Conservation (phyloP, 2,113 vertebrate species). For the Mellivora capensis region DNA sequence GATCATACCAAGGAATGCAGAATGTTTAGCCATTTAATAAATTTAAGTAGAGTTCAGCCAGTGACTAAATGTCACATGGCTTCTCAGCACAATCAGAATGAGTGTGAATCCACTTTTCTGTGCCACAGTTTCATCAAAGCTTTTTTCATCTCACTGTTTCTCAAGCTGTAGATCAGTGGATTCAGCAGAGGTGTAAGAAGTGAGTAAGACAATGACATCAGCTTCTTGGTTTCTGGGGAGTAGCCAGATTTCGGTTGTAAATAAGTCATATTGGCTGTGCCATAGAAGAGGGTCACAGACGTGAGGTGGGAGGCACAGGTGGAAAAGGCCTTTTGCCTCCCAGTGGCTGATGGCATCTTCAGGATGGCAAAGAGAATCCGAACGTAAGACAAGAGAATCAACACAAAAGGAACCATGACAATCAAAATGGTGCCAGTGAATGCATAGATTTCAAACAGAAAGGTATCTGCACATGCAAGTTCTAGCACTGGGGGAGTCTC, state of each 20-base stretch:
- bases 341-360: slow-evolving; percentile 51
- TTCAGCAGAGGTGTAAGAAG: slow-evolving; percentile 57
- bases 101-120: slow-evolving; percentile 27
- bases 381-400: slow-evolving; percentile 66
- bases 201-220: slow-evolving; percentile 58
- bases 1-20: background rate
- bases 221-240: slow-evolving; percentile 57
- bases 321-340: slow-evolving; percentile 70
- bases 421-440: slow-evolving; percentile 56
- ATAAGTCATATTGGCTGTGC: slow-evolving; percentile 66
- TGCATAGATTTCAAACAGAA: slow-evolving; percentile 57
- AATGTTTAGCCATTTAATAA: background rate
- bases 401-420: slow-evolving; percentile 37
- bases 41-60: background rate
- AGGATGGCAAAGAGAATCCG: slow-evolving; percentile 52
- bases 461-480: background rate
- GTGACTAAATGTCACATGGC: background rate
- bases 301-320: slow-evolving; percentile 71
- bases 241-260: slow-evolving; percentile 59
- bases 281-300: slow-evolving; percentile 64
- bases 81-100: background rate
- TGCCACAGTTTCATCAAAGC: background rate
- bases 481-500: slow-evolving; percentile 56
- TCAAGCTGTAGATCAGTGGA: slow-evolving; percentile 63
- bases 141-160: slow-evolving; percentile 65